These are phyloP conservation scores for Philypnodon macrostomus DNA, from an alignment of 2,797 vertebrate species.

Conservation along the genomic window DNA sequence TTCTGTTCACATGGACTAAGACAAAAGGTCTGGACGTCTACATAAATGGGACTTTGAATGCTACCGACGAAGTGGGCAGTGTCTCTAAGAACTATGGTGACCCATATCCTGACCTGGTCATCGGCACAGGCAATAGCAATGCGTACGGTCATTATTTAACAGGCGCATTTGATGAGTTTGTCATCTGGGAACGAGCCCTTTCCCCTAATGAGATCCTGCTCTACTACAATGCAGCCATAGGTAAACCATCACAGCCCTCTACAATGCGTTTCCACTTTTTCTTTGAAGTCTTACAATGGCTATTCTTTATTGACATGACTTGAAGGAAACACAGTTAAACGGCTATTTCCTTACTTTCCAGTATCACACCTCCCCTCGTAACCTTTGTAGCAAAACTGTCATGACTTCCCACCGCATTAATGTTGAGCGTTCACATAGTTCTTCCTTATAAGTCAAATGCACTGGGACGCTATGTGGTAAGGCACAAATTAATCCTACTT, in stretches of 20 bases:
- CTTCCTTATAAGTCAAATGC: slow-evolving; percentile 63
- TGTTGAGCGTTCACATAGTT: slow-evolving; percentile 51
- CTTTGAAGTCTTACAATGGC: slow-evolving; percentile 29
- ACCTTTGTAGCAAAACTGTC: slow-evolving; percentile 33
- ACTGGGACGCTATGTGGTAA: slow-evolving; percentile 31
- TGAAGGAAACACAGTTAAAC: slow-evolving; percentile 51
- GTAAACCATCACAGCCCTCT: slow-evolving; percentile 68
- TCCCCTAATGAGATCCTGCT: slow-evolving; percentile 77
- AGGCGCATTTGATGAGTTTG: slow-evolving; percentile 90
- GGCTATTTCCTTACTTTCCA: slow-evolving; percentile 66
- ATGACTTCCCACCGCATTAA: slow-evolving; percentile 31
- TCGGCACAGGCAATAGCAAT: slow-evolving; percentile 71
- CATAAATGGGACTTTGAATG: slow-evolving; percentile 86
- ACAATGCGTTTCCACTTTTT: slow-evolving; percentile 39
- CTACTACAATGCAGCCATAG: slow-evolving; percentile 88
- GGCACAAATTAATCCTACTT: slow-evolving; percentile 48
- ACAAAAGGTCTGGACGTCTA: slow-evolving; percentile 88
- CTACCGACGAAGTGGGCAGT: slow-evolving; percentile 72
- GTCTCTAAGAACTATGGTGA: slow-evolving; percentile 81
- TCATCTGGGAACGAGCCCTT: slow-evolving; percentile 93
- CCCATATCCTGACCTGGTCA: slow-evolving; percentile 73
- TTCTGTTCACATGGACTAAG: slow-evolving; percentile 92
- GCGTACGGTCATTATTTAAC: slow-evolving; percentile 72
- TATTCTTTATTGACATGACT: slow-evolving; percentile 27
- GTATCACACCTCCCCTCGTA: slow-evolving; percentile 31